Conservation (phyloP, 1,140 invertebrate species). For the Catajapyx aquilonaris region DNA sequence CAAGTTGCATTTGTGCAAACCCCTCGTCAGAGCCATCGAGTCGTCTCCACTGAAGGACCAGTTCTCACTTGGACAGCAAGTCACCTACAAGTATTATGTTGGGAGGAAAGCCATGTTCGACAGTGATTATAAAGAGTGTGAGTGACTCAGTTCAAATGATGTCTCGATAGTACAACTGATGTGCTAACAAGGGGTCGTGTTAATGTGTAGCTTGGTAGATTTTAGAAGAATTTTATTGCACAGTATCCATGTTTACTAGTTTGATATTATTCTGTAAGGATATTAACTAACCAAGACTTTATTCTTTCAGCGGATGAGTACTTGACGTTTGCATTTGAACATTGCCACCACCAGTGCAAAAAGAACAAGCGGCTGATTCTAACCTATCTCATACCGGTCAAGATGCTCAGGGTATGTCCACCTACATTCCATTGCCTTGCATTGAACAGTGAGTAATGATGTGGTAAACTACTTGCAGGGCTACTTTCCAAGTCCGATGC, state of each 20-base stretch:
- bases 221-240: too few species aligned
- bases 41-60: conserved; percentile 69
- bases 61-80: conserved; percentile 65
- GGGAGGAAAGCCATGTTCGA: conserved; percentile 96
- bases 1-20: conserved; percentile 90
- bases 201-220: too few species aligned
- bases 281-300: too few species aligned
- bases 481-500: conserved; percentile 55
- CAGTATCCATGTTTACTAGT: too few species aligned
- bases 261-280: too few species aligned
- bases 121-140: conserved; percentile 71
- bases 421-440: background rate
- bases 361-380: conserved; percentile 87
- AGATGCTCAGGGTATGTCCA: conserved; percentile 59
- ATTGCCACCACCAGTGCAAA: conserved; percentile 56
- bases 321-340: conserved; percentile 77
- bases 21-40: conserved; percentile 87
- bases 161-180: too few species aligned
- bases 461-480: conserved; percentile 27
- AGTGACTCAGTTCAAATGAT: conserved; percentile 9
- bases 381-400: conserved; percentile 90
- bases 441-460: background rate
- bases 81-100: conserved; percentile 91
- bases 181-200: too few species aligned
- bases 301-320: conserved; percentile 74